These are phyloP conservation scores for Andrena hattorfiana DNA, from an alignment of 2,888 invertebrate genomes.

Conservation along the genomic window DNA sequence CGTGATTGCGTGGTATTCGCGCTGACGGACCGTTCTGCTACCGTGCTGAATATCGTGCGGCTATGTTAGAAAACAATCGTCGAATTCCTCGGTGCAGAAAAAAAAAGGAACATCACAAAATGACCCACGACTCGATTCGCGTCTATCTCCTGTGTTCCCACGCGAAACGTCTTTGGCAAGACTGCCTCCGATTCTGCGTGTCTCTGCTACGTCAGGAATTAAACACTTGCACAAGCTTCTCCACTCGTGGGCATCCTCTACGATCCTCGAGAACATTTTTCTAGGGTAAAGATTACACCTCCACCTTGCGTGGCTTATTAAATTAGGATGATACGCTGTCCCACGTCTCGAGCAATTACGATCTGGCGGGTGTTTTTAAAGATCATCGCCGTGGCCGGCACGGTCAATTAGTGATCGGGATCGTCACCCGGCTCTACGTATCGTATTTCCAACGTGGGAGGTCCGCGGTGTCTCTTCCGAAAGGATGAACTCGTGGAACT, in stretches of 20 bases:
- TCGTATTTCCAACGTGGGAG: constrained; percentile 84
- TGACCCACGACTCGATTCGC: not conserved
- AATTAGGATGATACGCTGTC: constrained; percentile 79
- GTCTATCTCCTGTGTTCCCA: constrained; percentile 16
- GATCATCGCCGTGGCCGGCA: constrained; percentile 78
- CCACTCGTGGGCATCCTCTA: not conserved
- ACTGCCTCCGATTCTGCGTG: not conserved
- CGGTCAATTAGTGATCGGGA: constrained; percentile 84
- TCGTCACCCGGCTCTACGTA: constrained; percentile 80
- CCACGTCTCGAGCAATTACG: constrained; percentile 80
- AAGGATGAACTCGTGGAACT: constrained; percentile 83
- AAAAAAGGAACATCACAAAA: not conserved
- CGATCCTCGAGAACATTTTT: constrained; percentile 19
- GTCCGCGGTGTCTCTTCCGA: constrained; percentile 83
- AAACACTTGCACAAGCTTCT: too few species aligned
- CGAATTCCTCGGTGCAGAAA: constrained; percentile 21
- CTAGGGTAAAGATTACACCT: constrained; percentile 52
- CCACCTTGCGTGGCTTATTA: constrained; percentile 66
- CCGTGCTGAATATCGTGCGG: constrained; percentile 72
- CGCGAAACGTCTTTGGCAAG: not conserved
- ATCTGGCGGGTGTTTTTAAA: constrained; percentile 77
- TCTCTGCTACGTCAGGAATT: too few species aligned
- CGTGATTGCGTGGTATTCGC: constrained; percentile 83
- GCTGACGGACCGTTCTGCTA: constrained; percentile 79
- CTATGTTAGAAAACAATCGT: constrained; percentile 64